Evolutionary conservation across 2,888 invertebrate species (phyloP).

Genomic region (Hirtodrosophila confusa): DNA sequence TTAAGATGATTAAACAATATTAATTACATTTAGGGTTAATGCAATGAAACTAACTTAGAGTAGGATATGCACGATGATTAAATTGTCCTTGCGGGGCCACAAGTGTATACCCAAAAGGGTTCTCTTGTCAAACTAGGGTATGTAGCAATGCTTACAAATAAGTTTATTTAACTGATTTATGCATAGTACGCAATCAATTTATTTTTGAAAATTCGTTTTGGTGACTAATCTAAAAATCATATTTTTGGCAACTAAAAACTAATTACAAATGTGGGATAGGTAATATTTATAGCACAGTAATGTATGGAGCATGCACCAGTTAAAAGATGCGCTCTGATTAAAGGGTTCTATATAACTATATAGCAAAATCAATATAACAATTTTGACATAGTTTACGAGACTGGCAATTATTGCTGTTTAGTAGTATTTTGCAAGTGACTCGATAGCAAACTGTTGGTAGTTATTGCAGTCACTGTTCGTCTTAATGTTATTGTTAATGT

Average conservation of each 20-base stretch:
- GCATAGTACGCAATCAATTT: conserved; percentile 16
- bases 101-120: background rate
- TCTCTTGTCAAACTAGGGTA: background rate
- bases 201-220: conserved; percentile 31
- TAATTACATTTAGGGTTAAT: conserved; percentile 17
- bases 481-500: too few relatives aligned
- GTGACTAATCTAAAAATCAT: conserved; percentile 7
- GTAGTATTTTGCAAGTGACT: too few relatives aligned
- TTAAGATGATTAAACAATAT: conserved; percentile 22
- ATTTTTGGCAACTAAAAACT: conserved; percentile 34
- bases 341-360: conserved; percentile 11
- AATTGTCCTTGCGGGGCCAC: conserved; percentile 14
- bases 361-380: conserved; percentile 32
- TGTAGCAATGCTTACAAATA: background rate
- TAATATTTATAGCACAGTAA: conserved; percentile 32
- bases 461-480: background rate
- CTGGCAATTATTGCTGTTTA: background rate
- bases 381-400: conserved; percentile 17
- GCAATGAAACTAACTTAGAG: conserved; percentile 47
- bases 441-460: too few relatives aligned
- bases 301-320: conserved; percentile 21
- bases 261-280: conserved; percentile 28
- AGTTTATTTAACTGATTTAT: conserved; percentile 7
- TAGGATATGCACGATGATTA: conserved; percentile 64
- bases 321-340: conserved; percentile 6